phyloP scores from a whole-genome alignment of 2,888 invertebrate species.

The Parascotia fuliginaria region DNA sequence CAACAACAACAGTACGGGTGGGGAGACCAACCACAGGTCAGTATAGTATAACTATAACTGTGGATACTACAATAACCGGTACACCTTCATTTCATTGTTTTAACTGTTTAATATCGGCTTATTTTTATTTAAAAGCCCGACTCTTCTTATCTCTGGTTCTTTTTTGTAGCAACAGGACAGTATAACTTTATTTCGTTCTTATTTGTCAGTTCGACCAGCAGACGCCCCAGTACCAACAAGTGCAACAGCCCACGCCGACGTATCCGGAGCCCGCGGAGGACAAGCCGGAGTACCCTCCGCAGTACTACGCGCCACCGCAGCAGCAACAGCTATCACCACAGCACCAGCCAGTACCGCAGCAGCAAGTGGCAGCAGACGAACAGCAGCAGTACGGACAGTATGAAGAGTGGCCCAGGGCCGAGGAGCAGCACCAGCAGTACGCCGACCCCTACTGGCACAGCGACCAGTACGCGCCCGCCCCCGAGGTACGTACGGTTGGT shows the following conservation, averaged over 20 bases:
- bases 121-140: no score
- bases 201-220: no score
- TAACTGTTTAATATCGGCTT: no score
- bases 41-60: no score
- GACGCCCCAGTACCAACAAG: constrained; percentile 48
- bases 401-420: constrained; percentile 44
- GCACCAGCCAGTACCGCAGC: constrained; percentile 10
- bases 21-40: constrained; percentile 51
- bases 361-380: constrained; percentile 13
- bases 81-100: no score
- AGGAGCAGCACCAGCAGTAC: constrained; percentile 51
- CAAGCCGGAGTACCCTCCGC: constrained; percentile 49
- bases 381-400: constrained; percentile 34
- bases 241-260: constrained; percentile 26
- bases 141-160: no score
- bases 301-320: constrained; percentile 46
- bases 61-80: no score
- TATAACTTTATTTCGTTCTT: no score
- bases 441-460: constrained; percentile 63
- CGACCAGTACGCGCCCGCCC: constrained; percentile 54
- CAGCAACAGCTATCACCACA: constrained; percentile 19
- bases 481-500: constrained; percentile 54
- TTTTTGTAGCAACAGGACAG: no score
- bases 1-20: constrained; percentile 47
- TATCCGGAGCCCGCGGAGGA: constrained; percentile 46